Evolutionary conservation across 1,140 invertebrate genomes (phyloP).

Genomic region (Caenorhabditis remanei): DNA sequence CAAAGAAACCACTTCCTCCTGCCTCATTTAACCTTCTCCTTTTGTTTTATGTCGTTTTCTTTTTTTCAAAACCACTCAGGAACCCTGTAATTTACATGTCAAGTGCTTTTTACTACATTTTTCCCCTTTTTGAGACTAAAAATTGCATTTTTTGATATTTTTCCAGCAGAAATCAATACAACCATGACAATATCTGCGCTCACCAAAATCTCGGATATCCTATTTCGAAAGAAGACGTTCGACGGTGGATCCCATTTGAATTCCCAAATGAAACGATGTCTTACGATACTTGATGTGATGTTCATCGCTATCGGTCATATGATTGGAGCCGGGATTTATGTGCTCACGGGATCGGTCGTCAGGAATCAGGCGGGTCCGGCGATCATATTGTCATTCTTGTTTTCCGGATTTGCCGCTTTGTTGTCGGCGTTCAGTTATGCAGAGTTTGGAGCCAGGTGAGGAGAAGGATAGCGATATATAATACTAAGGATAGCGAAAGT

Average conservation of each 20-base stretch:
- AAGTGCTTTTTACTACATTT: no score
- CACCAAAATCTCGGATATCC: not conserved
- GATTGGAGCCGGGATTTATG: constrained; percentile 69
- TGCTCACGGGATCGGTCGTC: constrained; percentile 84
- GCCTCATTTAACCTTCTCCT: no score
- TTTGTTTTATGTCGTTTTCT: no score
- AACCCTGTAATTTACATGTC: no score
- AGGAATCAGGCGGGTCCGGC: constrained; percentile 88
- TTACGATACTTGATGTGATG: constrained; percentile 90
- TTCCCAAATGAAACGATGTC: constrained; percentile 84
- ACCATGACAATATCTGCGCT: no score
- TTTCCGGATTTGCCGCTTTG: constrained; percentile 88
- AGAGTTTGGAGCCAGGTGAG: constrained; percentile 86
- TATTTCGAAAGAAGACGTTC: constrained; percentile 60
- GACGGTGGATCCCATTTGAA: constrained; percentile 18
- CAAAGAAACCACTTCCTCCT: no score
- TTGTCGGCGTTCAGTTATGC: constrained; percentile 88
- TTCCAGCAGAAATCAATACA: no score
- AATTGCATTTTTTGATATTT: no score
- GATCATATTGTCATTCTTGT: constrained; percentile 87
- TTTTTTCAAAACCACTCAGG: no score
- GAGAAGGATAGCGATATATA: no score
- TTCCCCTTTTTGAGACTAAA: no score
- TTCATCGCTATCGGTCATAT: constrained; percentile 82
- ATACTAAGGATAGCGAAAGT: no score